A percentile compares a stretch with the other conserved stretches of the same genome.
phyloP scores from a whole-genome alignment of 2,888 invertebrate genomes.

The Noctua pronuba region DNA sequence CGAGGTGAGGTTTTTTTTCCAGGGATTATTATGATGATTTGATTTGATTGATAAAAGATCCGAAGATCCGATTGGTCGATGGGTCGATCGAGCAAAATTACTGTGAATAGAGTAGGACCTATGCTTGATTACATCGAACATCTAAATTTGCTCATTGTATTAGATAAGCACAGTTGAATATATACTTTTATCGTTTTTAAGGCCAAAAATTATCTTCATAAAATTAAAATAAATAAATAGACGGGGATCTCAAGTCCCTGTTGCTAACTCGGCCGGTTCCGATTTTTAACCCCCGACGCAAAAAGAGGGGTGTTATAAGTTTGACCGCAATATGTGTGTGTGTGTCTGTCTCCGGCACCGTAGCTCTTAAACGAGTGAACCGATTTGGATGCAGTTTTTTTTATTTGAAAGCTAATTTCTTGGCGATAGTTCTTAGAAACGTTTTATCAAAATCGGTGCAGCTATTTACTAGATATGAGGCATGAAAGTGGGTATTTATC shows the following conservation, averaged over 20 bases:
- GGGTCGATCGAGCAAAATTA: not conserved
- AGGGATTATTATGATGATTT: not conserved
- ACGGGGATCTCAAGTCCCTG: not conserved
- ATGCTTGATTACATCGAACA: not conserved
- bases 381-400: too few relatives aligned
- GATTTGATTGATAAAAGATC: not conserved
- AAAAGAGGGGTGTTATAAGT: too few relatives aligned
- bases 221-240: not conserved
- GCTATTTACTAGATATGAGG: too few relatives aligned
- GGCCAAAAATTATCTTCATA: not conserved
- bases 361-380: too few relatives aligned
- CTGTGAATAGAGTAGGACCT: not conserved
- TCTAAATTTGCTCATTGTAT: not conserved
- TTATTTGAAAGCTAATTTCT: too few relatives aligned
- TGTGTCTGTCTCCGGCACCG: too few relatives aligned
- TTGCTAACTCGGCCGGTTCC: not conserved
- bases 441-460: too few relatives aligned
- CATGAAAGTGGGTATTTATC: too few relatives aligned
- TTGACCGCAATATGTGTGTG: too few relatives aligned
- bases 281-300: too few relatives aligned
- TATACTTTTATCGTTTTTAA: not conserved
- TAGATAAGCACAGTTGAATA: not conserved
- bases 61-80: too few relatives aligned
- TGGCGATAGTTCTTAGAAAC: too few relatives aligned
- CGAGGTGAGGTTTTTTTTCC: constrained; percentile 69